These are phyloP conservation scores for Pagrus major DNA, from an alignment of 2,113 vertebrate genomes.

Conservation along the genomic window DNA sequence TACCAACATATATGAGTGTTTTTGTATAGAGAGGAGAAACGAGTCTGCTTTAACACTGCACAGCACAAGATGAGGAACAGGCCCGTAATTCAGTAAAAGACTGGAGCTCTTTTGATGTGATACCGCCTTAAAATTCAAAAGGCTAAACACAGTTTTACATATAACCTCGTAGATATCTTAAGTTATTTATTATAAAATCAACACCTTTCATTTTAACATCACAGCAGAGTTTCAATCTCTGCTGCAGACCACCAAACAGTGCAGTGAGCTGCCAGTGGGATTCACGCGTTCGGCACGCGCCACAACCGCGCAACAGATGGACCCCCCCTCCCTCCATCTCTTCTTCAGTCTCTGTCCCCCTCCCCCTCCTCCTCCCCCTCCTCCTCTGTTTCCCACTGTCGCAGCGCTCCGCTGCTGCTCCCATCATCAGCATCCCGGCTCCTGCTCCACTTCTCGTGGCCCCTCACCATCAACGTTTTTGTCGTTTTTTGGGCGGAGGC, in stretches of 20 bases:
- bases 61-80: not conserved
- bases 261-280: constrained; percentile 37
- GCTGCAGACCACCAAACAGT: not conserved
- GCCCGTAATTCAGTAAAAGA: not conserved
- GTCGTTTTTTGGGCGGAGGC: not conserved
- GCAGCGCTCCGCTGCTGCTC: constrained; percentile 13
- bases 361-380: not conserved
- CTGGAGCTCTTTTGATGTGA: not conserved
- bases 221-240: not conserved
- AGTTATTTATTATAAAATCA: not conserved
- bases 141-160: not conserved
- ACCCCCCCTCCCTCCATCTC: not conserved
- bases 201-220: not conserved
- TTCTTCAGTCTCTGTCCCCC: constrained; percentile 4
- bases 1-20: not conserved
- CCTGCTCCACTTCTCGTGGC: constrained; percentile 14
- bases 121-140: not conserved
- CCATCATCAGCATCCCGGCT: constrained; percentile 49
- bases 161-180: not conserved
- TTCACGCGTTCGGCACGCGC: constrained; percentile 86
- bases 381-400: not conserved
- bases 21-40: no score
- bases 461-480: constrained; percentile 38
- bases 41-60: not conserved
- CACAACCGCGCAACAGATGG: constrained; percentile 79